These are phyloP conservation scores for Drosophila baimaii DNA, from an alignment of 1,140 invertebrate species.

Conservation along the genomic window DNA sequence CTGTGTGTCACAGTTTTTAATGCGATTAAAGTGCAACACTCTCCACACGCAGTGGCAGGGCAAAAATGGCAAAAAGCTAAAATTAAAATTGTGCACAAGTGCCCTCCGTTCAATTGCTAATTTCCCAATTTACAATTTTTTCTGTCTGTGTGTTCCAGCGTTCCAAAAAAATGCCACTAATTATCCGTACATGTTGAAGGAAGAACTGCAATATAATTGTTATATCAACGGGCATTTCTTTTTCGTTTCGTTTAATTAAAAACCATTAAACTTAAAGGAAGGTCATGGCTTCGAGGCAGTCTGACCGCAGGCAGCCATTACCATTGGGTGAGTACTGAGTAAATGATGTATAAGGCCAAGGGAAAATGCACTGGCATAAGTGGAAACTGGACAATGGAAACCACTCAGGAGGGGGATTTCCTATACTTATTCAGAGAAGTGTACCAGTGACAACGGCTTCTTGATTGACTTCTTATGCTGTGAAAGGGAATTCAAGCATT, in stretches of 20 bases:
- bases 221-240: conserved; percentile 21
- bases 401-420: conserved; percentile 3
- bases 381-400: conserved; percentile 10
- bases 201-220: conserved; percentile 10
- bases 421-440: conserved; percentile 1
- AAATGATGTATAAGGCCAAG: conserved; percentile 16
- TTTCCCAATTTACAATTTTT: conserved; percentile 17
- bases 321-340: conserved; percentile 50
- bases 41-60: conserved; percentile 41
- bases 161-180: conserved; percentile 34
- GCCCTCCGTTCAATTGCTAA: conserved; percentile 11
- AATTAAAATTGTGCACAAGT: conserved; percentile 26
- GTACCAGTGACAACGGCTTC: background rate
- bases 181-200: conserved; percentile 31
- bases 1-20: conserved; percentile 76
- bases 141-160: conserved; percentile 17
- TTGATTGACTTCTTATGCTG: conserved; percentile 1
- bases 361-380: conserved; percentile 19
- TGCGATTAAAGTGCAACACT: conserved; percentile 81
- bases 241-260: conserved; percentile 32
- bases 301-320: conserved; percentile 31
- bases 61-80: conserved; percentile 25
- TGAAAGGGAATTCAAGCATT: background rate
- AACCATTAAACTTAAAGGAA: conserved; percentile 10
- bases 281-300: conserved; percentile 26